Base-by-base conservation (phyloP, 23 tunicate species). In the Aplidium turbinatum region DNA sequence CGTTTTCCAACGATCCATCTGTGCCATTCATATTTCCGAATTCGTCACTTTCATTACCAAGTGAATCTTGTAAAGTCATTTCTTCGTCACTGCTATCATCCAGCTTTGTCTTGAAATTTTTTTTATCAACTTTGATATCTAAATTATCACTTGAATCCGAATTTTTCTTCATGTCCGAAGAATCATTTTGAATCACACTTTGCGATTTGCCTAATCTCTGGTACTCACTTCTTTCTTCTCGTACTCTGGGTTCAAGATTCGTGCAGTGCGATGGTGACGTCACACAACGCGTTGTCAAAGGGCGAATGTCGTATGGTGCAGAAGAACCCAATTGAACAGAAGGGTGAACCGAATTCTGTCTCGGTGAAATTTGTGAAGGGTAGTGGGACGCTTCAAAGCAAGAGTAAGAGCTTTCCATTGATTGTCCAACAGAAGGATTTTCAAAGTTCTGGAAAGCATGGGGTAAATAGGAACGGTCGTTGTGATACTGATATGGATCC, bases 61-160 rank as follows among this genome's bases (percentile, higher is more conserved):
- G 18, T 3, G 79, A 35, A 25, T 32, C 47, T 18, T 21, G 20
- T 1, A 57, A 28, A 1, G 35, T 63, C 1, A 53, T 47, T 1
- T 77, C 82, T 39, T 61, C 68, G 28, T 39, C 75, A 47, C 77
- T 80, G 45, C 77, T 69, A 32, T 80, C 85, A 38, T 70, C 57
- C 42, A 68, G 33, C 21, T 80, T 80, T 4, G 85, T 25, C 57
- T 56, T 39, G 23, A 47, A 24, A 0, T 31, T 77, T 22, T 57
- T 47, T 28, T 38, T 48, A 33, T 57, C 77, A 9, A 11, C 38
- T 1, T 68, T n/a, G n/a, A n/a, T n/a, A n/a, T n/a, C n/a, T n/a
- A n/a, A n/a, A n/a, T n/a, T n/a, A n/a, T n/a, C n/a, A n/a, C n/a
- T n/a, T n/a, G n/a, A n/a, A n/a, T n/a, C n/a, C n/a, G n/a, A n/a